These are phyloP conservation scores for Tipula vernalis DNA, from an alignment of 2,888 invertebrate species.

Conservation along the genomic window DNA sequence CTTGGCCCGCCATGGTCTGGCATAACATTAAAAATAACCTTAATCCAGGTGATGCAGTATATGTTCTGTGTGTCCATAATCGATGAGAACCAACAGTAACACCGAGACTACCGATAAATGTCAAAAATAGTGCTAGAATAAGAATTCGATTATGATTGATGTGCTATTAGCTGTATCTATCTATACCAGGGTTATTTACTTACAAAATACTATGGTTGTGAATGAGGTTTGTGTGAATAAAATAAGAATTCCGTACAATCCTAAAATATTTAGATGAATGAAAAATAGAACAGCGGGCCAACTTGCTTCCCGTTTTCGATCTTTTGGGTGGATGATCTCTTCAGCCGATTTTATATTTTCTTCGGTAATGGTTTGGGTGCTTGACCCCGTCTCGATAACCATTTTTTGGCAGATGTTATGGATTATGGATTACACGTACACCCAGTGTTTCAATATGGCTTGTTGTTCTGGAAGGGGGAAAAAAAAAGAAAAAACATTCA, in stretches of 20 bases:
- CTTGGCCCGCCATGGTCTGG: slow-evolving; percentile 81
- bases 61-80: slow-evolving; percentile 82
- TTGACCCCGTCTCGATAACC: neutral
- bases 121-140: slow-evolving; percentile 47
- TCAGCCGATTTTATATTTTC: neutral
- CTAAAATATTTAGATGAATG: slow-evolving; percentile 58
- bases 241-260: slow-evolving; percentile 49
- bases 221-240: slow-evolving; percentile 46
- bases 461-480: too few species aligned
- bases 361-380: neutral
- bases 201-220: slow-evolving; percentile 50
- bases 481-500: too few species aligned
- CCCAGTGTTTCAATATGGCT: too few species aligned
- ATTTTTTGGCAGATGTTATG: neutral
- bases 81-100: slow-evolving; percentile 87
- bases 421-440: neutral
- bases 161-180: too few species aligned
- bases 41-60: slow-evolving; percentile 58
- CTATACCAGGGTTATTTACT: slow-evolving; percentile 28
- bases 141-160: neutral
- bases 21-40: slow-evolving; percentile 65
- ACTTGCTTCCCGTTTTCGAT: slow-evolving; percentile 44
- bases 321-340: neutral
- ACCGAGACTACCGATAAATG: slow-evolving; percentile 56
- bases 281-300: slow-evolving; percentile 64